Evolutionary conservation across 1,140 invertebrate genomes (phyloP).

Genomic region (Dinothrombium tinctorium): DNA sequence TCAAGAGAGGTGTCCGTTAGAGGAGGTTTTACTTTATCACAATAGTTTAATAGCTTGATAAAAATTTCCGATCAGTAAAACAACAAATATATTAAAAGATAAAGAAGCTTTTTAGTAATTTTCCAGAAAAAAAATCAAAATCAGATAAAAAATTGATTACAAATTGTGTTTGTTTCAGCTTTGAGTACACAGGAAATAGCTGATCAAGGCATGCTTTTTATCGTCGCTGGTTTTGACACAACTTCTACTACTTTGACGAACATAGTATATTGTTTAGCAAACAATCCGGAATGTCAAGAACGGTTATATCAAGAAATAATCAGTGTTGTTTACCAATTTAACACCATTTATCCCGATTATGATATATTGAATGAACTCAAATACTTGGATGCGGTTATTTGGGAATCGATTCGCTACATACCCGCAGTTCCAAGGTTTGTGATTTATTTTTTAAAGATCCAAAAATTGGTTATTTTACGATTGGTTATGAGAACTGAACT

Average conservation of each 20-base stretch:
- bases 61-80: too few species aligned
- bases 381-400: slow-evolving; percentile 14
- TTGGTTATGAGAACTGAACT: too few species aligned
- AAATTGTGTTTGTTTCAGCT: too few species aligned
- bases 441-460: not conserved
- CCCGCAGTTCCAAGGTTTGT: slow-evolving; percentile 1
- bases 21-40: too few species aligned
- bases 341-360: slow-evolving; percentile 8
- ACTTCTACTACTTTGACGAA: slow-evolving; percentile 13
- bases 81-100: too few species aligned
- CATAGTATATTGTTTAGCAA: slow-evolving; percentile 13
- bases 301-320: slow-evolving; percentile 15
- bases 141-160: too few species aligned
- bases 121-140: too few species aligned
- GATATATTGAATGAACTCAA: slow-evolving; percentile 13
- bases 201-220: slow-evolving; percentile 16
- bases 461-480: too few species aligned
- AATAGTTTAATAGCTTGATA: too few species aligned
- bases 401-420: slow-evolving; percentile 13
- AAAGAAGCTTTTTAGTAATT: too few species aligned
- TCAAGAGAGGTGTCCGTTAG: too few species aligned
- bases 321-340: slow-evolving; percentile 16
- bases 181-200: too few species aligned
- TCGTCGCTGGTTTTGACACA: slow-evolving; percentile 17
- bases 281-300: slow-evolving; percentile 13